phyloP scores from a whole-genome alignment of 1,140 invertebrate genomes.

The Mactra quadrangularis region DNA sequence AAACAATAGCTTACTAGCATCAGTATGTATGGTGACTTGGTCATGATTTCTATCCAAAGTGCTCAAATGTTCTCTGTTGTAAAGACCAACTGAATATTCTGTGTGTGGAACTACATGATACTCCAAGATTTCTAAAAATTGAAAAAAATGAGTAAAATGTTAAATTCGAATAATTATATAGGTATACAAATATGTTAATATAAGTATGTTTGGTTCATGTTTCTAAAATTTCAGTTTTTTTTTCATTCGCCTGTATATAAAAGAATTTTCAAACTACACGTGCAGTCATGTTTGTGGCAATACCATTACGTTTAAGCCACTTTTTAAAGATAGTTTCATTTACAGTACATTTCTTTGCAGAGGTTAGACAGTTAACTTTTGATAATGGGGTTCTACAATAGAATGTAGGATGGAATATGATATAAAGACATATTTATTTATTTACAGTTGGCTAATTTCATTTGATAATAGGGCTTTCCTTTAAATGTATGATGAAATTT shows the following conservation, averaged over 20 bases:
- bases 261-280: no score
- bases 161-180: neutral
- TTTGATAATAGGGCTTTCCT: no score
- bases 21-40: constrained; percentile 39
- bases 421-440: neutral
- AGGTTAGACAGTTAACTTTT: no score
- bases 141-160: neutral
- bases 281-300: no score
- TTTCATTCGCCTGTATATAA: no score
- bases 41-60: constrained; percentile 60
- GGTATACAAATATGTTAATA: neutral
- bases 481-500: no score
- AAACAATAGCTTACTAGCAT: neutral
- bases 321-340: no score
- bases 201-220: neutral
- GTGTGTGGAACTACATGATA: constrained; percentile 68
- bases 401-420: no score
- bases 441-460: no score
- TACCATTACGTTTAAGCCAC: neutral
- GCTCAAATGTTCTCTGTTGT: constrained; percentile 57
- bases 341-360: no score
- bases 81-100: constrained; percentile 64
- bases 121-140: constrained; percentile 57
- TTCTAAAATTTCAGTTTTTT: neutral
- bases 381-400: no score